These are phyloP conservation scores for Melanophora roralis DNA, from an alignment of 2,888 invertebrate species.

Conservation along the genomic window DNA sequence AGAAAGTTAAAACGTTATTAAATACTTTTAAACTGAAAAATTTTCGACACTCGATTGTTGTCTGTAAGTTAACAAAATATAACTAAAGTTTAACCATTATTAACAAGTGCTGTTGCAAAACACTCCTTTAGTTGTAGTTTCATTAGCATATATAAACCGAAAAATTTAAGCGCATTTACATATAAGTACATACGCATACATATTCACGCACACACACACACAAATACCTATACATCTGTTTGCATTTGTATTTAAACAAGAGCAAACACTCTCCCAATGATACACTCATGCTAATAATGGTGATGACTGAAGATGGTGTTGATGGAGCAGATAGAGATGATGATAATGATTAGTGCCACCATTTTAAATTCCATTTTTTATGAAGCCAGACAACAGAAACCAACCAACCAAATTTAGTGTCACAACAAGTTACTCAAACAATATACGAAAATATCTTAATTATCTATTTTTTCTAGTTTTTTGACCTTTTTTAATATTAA, in stretches of 20 bases:
- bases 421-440: slow-evolving; percentile 34
- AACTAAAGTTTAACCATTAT: slow-evolving; percentile 48
- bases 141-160: slow-evolving; percentile 53
- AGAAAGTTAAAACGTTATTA: slow-evolving; percentile 29
- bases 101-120: slow-evolving; percentile 43
- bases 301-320: slow-evolving; percentile 10
- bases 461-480: too few relatives aligned
- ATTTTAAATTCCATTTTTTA: slow-evolving; percentile 37
- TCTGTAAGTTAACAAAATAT: slow-evolving; percentile 13
- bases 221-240: not conserved
- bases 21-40: not conserved
- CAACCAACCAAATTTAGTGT: slow-evolving; percentile 4
- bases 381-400: slow-evolving; percentile 26
- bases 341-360: slow-evolving; percentile 19
- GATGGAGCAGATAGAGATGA: not conserved
- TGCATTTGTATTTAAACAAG: slow-evolving; percentile 20
- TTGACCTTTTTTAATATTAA: too few relatives aligned
- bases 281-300: slow-evolving; percentile 14
- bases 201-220: not conserved
- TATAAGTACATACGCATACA: not conserved
- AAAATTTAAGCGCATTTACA: not conserved
- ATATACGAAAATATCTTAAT: not conserved
- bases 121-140: slow-evolving; percentile 33
- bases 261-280: slow-evolving; percentile 18
- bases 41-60: not conserved